These are phyloP conservation scores for Papilio glaucus DNA, from an alignment of 1,140 invertebrate species.

Conservation along the genomic window DNA sequence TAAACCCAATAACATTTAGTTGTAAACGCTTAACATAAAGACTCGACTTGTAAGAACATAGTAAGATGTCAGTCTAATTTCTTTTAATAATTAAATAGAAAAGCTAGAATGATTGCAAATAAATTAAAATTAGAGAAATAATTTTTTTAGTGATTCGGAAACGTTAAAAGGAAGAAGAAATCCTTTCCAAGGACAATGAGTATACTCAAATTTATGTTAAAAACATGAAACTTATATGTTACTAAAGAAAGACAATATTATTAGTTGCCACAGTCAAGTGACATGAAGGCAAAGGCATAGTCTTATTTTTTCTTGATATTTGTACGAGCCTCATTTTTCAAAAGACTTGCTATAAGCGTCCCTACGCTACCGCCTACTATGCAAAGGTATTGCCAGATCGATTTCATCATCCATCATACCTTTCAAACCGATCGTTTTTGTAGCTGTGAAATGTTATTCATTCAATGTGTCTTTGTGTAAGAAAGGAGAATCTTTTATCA, in stretches of 20 bases:
- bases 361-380: too few species aligned
- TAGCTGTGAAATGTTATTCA: slow-evolving; percentile 20
- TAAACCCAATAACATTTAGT: slow-evolving; percentile 20
- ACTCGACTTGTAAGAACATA: background rate
- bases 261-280: too few species aligned
- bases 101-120: too few species aligned
- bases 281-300: background rate
- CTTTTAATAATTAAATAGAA: too few species aligned
- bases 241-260: too few species aligned
- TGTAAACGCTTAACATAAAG: background rate
- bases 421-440: slow-evolving; percentile 6
- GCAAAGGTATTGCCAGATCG: slow-evolving; percentile 19
- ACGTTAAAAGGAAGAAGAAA: too few species aligned
- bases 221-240: too few species aligned
- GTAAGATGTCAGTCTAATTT: too few species aligned
- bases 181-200: too few species aligned
- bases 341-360: background rate
- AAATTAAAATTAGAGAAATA: too few species aligned
- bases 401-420: slow-evolving; percentile 36
- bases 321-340: background rate
- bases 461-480: slow-evolving; percentile 11
- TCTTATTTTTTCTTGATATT: background rate
- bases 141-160: too few species aligned
- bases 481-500: slow-evolving; percentile 16
- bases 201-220: too few species aligned